A percentile compares a stretch with the other conserved stretches of the same genome.
These are phyloP conservation scores for Lysiphlebus fabarum DNA, from an alignment of 1,140 invertebrate genomes.

Conservation along the genomic window DNA sequence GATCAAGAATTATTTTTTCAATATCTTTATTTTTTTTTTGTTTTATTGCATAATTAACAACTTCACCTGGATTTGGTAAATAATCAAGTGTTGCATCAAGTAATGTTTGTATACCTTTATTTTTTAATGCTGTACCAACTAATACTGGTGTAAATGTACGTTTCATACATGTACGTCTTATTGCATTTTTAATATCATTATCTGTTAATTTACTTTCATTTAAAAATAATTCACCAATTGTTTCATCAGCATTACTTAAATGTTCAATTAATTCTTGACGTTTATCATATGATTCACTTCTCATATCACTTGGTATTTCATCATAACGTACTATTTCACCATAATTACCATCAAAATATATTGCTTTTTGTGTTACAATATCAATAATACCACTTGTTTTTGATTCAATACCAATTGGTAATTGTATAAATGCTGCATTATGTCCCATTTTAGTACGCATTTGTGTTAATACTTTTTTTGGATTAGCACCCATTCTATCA, in stretches of 20 bases:
- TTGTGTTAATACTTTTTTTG: constrained; percentile 66
- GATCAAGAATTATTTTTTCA: constrained; percentile 72
- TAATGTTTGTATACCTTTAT: constrained; percentile 95
- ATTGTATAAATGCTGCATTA: constrained; percentile 92
- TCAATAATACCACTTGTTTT: constrained; percentile 89
- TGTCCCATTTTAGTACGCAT: constrained; percentile 86
- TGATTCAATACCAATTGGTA: constrained; percentile 92
- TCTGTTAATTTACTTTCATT: constrained; percentile 79
- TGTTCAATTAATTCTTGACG: constrained; percentile 91
- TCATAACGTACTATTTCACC: constrained; percentile 78
- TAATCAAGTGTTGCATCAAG: constrained; percentile 90
- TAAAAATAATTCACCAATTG: constrained; percentile 70
- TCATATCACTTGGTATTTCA: constrained; percentile 85
- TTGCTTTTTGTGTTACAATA: constrained; percentile 78
- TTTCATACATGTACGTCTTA: constrained; percentile 79
- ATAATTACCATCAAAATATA: constrained; percentile 92
- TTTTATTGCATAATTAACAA: constrained; percentile 80
- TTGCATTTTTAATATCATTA: constrained; percentile 77
- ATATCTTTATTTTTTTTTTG: constrained; percentile 56
- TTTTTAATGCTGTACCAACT: constrained; percentile 94
- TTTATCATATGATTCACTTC: constrained; percentile 68
- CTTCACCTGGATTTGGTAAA: constrained; percentile 92
- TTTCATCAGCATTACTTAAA: constrained; percentile 92
- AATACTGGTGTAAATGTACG: constrained; percentile 88
- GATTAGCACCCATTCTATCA: constrained; percentile 88